Evolutionary conservation across 1,140 invertebrate species (phyloP).

Genomic region (Rhopalosiphum maidis): DNA sequence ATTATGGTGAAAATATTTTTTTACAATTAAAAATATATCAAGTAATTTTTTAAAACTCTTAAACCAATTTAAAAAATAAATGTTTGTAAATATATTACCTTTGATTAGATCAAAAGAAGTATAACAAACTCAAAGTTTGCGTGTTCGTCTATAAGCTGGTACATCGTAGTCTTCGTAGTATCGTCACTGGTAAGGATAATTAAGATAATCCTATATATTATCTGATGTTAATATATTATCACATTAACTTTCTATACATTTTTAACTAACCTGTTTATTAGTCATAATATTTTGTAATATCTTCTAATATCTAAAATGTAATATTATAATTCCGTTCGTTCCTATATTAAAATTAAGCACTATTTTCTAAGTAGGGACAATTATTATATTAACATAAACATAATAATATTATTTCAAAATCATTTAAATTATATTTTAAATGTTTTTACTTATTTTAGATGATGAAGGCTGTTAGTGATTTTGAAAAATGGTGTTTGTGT

Average conservation of each 20-base stretch:
- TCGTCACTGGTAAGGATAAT: neutral
- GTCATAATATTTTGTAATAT: neutral
- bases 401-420: no score
- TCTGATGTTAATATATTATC: neutral
- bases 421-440: neutral
- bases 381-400: neutral
- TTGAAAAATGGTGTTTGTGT: neutral
- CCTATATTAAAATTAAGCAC: no score
- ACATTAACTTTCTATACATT: neutral
- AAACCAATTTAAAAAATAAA: neutral
- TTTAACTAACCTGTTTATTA: neutral
- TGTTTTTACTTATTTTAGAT: neutral
- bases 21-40: conserved; percentile 5
- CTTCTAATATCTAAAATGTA: neutral
- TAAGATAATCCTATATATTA: neutral
- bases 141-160: neutral
- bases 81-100: neutral
- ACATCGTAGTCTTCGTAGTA: neutral
- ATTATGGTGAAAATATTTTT: neutral
- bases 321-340: neutral
- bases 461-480: neutral
- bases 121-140: neutral
- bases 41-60: neutral
- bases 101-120: neutral
- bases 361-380: neutral